Evolutionary conservation across 2,113 vertebrate genomes (phyloP), one percentile per base, ranked within the genome.

Genomic region (Cephalophus harveyi): DNA sequence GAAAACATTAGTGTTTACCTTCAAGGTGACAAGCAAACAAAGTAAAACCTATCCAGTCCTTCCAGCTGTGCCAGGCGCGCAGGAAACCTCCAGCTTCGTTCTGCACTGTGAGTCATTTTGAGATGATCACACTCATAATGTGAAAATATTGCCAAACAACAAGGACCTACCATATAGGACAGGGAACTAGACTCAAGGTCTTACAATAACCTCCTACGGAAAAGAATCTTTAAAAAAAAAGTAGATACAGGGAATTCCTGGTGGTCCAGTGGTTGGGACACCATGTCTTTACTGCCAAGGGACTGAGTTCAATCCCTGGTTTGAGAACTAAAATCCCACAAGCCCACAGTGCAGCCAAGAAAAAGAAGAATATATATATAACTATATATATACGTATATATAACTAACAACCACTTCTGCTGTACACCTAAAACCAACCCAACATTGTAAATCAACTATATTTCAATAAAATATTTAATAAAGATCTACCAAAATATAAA

Each of bases 11-110:
- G 28, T 27, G 17, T 50, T 60, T 25, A 27, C 59, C 27, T 91
- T 88, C 78, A 87, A 36, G 78, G 43, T 14, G 10, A 88, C 55
- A 76, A 16, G 30, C 7, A 9, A 36, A 84, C 15, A 3, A 76
- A 81, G 21, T 48, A 46, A 46, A 78, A 48, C 30, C 43, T 14
- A 33, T 23, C 28, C 30, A 54, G 64, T 13, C 33, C 52, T 52
- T 59, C 28, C 6, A 14, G 10, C 59, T 27, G 50, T 17, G 21
- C 16, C 33, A 33, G 64, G 30, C 43, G 2, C 13, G 7, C 19
- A 2, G 59, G 10, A 40, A 0, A n/a, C 27, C 48, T 30, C 83
- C 50, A 36, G 13, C 15, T 2, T 2, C 2, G 0, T n/a, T 46
- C 91, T 40, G 19, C 17, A 27, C 19, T 23, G 14, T 14, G 48